These are phyloP conservation scores for Varroa destructor DNA, from an alignment of 1,140 invertebrate species.

Conservation along the genomic window DNA sequence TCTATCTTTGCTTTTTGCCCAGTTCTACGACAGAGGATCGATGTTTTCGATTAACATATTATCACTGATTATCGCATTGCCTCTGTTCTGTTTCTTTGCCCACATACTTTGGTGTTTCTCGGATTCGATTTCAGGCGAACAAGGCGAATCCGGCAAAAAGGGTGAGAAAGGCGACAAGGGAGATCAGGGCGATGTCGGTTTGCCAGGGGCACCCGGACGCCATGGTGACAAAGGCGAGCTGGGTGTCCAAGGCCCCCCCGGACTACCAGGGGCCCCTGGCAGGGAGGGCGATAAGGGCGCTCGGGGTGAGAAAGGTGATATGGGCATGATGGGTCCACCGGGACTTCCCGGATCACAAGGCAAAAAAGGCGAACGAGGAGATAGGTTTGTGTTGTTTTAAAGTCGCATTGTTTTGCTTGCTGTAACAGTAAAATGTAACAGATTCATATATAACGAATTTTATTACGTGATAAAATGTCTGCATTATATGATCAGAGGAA, in stretches of 20 bases:
- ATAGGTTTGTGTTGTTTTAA: background rate
- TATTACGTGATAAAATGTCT: no score
- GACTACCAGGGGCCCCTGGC: constrained; percentile 14
- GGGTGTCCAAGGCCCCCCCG: constrained; percentile 16
- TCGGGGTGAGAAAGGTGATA: constrained; percentile 16
- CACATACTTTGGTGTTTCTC: background rate
- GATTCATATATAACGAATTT: no score
- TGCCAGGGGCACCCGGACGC: constrained; percentile 16
- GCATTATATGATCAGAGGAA: no score
- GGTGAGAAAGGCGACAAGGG: constrained; percentile 6
- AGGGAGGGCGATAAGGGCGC: constrained; percentile 18
- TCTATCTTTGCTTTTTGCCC: no score
- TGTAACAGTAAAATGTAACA: no score
- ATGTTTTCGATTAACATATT: no score
- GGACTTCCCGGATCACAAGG: constrained; percentile 23
- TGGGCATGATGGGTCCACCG: constrained; percentile 26
- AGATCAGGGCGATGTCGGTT: background rate
- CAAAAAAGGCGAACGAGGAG: constrained; percentile 22
- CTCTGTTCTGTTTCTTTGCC: no score
- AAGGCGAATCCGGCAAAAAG: constrained; percentile 17
- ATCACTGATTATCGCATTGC: no score
- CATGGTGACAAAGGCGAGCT: constrained; percentile 22
- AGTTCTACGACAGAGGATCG: no score
- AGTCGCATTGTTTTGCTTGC: no score
- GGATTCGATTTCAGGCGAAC: constrained; percentile 16